phyloP scores from a whole-genome alignment of 1,140 invertebrate genomes.

The Drosophila nigrodunni region DNA sequence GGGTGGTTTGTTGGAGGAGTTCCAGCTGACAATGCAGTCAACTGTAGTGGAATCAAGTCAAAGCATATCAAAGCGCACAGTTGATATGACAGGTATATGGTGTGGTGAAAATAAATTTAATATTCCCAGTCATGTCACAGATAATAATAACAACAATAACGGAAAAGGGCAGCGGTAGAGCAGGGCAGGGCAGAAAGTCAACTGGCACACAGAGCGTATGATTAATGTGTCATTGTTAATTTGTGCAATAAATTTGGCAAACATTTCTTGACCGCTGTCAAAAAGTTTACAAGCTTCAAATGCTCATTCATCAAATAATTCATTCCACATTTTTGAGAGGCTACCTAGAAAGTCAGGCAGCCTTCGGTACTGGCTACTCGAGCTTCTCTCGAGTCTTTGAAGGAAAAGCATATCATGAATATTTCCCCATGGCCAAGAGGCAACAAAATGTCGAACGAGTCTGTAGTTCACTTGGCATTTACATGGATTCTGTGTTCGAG shows the following conservation, averaged over 20 bases:
- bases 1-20: not conserved
- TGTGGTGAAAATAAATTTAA: conserved; percentile 50
- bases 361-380: no score
- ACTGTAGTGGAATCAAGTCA: conserved; percentile 61
- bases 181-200: not conserved
- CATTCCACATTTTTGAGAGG: conserved; percentile 35
- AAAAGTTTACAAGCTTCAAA: conserved; percentile 43
- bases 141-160: conserved; percentile 25
- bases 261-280: conserved; percentile 66
- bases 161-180: conserved; percentile 14
- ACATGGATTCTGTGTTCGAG: conserved; percentile 33
- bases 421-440: conserved; percentile 15
- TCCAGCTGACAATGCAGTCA: conserved; percentile 27
- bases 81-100: conserved; percentile 28
- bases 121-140: conserved; percentile 52
- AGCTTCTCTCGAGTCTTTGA: not conserved
- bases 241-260: conserved; percentile 61
- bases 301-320: conserved; percentile 45
- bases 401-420: not conserved
- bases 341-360: not conserved
- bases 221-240: conserved; percentile 73
- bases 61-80: conserved; percentile 37
- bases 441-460: conserved; percentile 54
- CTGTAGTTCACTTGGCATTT: conserved; percentile 43
- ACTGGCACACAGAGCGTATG: conserved; percentile 40